Conservation (phyloP, 1,140 invertebrate species). For the Gonatopus flavifemur region DNA sequence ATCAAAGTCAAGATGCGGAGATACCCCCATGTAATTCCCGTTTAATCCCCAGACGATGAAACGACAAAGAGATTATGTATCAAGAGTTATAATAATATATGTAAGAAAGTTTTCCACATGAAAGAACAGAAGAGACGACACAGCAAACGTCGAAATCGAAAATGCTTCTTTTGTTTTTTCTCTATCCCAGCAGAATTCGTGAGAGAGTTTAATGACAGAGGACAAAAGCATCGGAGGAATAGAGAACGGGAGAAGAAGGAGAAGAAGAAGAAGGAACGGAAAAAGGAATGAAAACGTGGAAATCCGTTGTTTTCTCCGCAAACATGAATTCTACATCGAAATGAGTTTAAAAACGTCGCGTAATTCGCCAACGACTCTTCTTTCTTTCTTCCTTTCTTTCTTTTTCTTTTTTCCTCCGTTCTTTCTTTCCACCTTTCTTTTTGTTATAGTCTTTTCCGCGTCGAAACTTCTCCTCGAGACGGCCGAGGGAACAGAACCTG, state of each 20-base stretch:
- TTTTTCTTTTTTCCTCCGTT: too few relatives aligned
- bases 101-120: constrained; percentile 21
- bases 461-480: constrained; percentile 4
- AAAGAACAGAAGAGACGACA: constrained; percentile 5
- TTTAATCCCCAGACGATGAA: constrained; percentile 16
- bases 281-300: background rate
- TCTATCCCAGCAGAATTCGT: too few relatives aligned
- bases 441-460: too few relatives aligned
- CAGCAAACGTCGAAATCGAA: background rate
- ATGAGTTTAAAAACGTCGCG: constrained; percentile 38
- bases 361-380: constrained; percentile 18
- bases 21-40: too few relatives aligned
- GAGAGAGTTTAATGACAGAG: constrained; percentile 17
- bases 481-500: background rate
- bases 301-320: constrained; percentile 23
- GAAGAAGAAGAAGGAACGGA: background rate
- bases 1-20: too few relatives aligned
- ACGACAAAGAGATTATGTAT: constrained; percentile 1
- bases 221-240: constrained; percentile 3
- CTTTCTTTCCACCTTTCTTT: too few relatives aligned
- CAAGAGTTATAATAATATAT: constrained; percentile 30
- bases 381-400: too few relatives aligned
- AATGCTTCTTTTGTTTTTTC: too few relatives aligned
- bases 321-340: constrained; percentile 29
- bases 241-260: background rate